Evolutionary conservation across 2,888 invertebrate genomes (phyloP).

Genomic region (Tholera decimalis): DNA sequence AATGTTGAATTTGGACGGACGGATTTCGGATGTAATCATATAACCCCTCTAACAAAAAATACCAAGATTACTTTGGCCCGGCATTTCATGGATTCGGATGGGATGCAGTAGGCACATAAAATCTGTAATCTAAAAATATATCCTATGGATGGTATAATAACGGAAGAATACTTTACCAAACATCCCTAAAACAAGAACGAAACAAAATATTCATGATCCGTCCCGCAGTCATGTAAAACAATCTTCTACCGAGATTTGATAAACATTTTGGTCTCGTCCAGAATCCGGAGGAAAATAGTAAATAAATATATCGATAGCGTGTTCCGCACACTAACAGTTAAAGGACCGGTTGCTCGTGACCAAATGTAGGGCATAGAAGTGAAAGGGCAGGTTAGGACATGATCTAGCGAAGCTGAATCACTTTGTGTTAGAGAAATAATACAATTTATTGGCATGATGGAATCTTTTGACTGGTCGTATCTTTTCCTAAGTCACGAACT

Average conservation of each 20-base stretch:
- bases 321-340: slow-evolving; percentile 48
- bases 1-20: no score
- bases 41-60: no score
- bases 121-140: background rate
- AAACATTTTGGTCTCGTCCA: slow-evolving; percentile 2
- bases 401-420: slow-evolving; percentile 38
- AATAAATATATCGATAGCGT: slow-evolving; percentile 35
- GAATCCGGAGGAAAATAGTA: slow-evolving; percentile 1
- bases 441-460: slow-evolving; percentile 17
- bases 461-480: slow-evolving; percentile 25
- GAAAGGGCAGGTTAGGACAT: slow-evolving; percentile 80
- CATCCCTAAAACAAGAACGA: background rate
- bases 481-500: slow-evolving; percentile 22
- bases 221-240: background rate
- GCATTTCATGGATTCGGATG: background rate
- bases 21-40: no score
- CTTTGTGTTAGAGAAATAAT: slow-evolving; percentile 37
- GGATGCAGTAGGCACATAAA: background rate
- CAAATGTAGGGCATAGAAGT: slow-evolving; percentile 83
- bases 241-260: slow-evolving; percentile 13
- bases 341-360: slow-evolving; percentile 76
- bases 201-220: background rate
- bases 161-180: background rate
- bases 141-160: no score
- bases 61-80: no score